A percentile compares a stretch with the other conserved stretches of the same genome.
Evolutionary conservation across 2,113 vertebrate species (phyloP).

Genomic region (Cervus canadensis): DNA sequence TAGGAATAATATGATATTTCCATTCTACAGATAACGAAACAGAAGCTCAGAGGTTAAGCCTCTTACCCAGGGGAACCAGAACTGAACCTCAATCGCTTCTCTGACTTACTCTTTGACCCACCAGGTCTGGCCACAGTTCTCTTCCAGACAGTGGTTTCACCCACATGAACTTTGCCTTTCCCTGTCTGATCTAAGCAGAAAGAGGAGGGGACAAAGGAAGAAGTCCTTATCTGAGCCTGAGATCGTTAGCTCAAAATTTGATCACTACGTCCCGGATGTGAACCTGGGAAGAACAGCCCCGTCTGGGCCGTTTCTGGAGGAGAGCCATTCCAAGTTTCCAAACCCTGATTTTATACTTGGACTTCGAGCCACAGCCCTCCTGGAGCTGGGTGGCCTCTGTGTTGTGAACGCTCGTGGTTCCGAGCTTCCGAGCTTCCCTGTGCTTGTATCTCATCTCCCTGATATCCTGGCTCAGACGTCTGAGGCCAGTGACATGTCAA

Average conservation of each 20-base stretch:
- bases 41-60: neutral
- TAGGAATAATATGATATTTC: neutral
- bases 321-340: neutral
- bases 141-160: neutral
- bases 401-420: neutral
- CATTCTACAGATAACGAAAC: neutral
- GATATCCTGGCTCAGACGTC: neutral
- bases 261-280: neutral
- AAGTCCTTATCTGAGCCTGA: neutral
- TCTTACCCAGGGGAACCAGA: neutral
- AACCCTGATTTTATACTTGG: neutral
- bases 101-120: neutral
- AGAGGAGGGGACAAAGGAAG: neutral
- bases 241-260: neutral
- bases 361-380: neutral
- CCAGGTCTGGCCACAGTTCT: neutral
- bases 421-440: neutral
- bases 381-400: neutral
- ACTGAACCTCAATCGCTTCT: neutral
- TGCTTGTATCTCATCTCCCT: neutral
- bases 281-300: neutral
- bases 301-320: neutral
- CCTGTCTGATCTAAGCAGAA: neutral
- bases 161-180: neutral
- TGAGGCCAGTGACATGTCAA: neutral